Evolutionary conservation across 2,888 invertebrate genomes (phyloP).

Genomic region (Siphlonurus alternatus): DNA sequence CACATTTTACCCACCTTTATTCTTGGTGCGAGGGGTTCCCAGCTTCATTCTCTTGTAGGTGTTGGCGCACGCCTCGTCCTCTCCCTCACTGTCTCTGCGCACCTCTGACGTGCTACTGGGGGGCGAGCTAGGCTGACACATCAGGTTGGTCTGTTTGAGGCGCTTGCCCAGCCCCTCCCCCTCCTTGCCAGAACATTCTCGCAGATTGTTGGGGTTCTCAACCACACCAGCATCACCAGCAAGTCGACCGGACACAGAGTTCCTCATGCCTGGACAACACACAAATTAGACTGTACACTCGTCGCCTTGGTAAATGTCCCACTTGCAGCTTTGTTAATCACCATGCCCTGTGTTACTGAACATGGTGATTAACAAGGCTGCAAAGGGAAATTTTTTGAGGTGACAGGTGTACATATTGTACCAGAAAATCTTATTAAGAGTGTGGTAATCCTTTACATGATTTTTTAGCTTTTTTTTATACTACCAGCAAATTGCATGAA

Average conservation of each 20-base stretch:
- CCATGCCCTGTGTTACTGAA: no score
- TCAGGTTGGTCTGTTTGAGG: neutral
- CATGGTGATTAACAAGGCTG: no score
- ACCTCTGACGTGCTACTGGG: neutral
- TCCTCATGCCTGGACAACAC: neutral
- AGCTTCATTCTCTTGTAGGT: neutral
- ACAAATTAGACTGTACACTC: no score
- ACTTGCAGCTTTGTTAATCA: no score
- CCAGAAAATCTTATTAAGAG: no score
- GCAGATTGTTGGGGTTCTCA: neutral
- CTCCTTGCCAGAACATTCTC: neutral
- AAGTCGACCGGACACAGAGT: neutral
- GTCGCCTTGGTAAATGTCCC: no score
- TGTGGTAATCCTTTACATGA: no score
- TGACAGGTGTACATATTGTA: no score
- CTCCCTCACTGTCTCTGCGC: neutral
- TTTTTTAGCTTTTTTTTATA: no score
- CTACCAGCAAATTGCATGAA: no score
- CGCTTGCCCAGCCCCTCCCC: neutral
- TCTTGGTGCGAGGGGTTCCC: neutral
- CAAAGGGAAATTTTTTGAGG: no score
- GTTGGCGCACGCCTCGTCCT: neutral
- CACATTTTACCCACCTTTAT: neutral
- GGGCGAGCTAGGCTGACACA: neutral
- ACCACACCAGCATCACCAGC: neutral